Evolutionary conservation across 2,888 invertebrate species (phyloP).

Genomic region (Himalopsyche anomala): DNA sequence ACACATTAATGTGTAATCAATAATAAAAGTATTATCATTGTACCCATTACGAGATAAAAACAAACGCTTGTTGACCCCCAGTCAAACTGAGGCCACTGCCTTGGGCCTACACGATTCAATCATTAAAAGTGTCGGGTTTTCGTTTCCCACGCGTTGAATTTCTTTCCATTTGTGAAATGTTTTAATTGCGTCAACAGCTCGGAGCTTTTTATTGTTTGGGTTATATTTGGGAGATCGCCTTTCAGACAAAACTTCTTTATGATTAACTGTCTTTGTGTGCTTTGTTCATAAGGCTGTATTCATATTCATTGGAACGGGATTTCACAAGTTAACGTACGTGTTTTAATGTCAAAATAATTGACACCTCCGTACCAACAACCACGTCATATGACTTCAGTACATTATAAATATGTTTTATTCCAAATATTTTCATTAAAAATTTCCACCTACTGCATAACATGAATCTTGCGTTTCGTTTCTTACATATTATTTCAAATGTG

Average conservation of each 20-base stretch:
- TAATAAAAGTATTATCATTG: no score
- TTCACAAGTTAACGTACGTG: background rate
- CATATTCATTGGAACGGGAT: background rate
- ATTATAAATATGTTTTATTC: no score
- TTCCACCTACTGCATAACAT: no score
- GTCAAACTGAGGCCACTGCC: constrained; percentile 3
- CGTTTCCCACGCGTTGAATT: constrained; percentile 32
- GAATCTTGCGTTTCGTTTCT: no score
- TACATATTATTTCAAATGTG: no score
- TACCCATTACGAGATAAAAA: constrained; percentile 15
- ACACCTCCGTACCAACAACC: background rate
- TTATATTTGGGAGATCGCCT: constrained; percentile 34
- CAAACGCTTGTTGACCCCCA: constrained; percentile 21
- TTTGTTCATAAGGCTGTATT: background rate
- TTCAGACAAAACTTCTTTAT: constrained; percentile 5
- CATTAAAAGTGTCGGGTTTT: constrained; percentile 43
- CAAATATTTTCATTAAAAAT: no score
- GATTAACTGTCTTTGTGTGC: constrained; percentile 22
- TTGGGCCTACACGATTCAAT: constrained; percentile 36
- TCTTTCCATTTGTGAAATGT: constrained; percentile 35
- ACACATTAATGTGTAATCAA: background rate
- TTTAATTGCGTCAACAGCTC: constrained; percentile 40
- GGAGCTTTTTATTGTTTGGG: constrained; percentile 29
- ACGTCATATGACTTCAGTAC: no score
- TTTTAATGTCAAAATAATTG: constrained; percentile 36